Evolutionary conservation across 64 coral and sea anemone genomes (phyloP).

Genomic region (Acropora yongei): DNA sequence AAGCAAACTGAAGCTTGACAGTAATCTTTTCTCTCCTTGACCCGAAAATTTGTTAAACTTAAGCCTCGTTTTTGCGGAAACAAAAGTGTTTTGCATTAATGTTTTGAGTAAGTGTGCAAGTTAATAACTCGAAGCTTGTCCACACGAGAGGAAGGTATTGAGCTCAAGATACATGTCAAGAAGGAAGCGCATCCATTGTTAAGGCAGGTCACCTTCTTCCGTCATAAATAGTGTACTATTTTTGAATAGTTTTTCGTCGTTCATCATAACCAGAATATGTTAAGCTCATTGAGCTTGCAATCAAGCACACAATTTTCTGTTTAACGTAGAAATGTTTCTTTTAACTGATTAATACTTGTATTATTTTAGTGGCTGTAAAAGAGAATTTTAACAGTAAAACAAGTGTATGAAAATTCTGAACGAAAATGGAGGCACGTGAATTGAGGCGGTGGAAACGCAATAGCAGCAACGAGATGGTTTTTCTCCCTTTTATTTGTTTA

Average conservation of each 20-base stretch:
- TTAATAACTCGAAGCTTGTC: too few relatives aligned
- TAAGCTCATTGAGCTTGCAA: background rate
- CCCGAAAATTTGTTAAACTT: too few relatives aligned
- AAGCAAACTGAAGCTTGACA: too few relatives aligned
- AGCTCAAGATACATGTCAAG: background rate
- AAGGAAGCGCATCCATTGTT: background rate
- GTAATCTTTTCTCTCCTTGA: too few relatives aligned
- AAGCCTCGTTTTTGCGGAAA: too few relatives aligned
- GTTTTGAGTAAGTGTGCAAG: too few relatives aligned
- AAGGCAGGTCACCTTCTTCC: background rate
- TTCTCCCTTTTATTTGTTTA: too few relatives aligned
- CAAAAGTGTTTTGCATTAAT: too few relatives aligned
- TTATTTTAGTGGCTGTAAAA: background rate
- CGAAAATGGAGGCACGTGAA: background rate
- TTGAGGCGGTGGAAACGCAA: too few relatives aligned
- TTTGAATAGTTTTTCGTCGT: slow-evolving; percentile 1
- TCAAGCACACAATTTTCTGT: background rate
- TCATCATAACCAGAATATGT: background rate
- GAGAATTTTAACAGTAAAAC: background rate
- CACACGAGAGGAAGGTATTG: background rate
- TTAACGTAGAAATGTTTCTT: background rate
- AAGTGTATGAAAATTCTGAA: background rate
- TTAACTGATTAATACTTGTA: background rate
- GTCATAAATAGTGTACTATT: background rate
- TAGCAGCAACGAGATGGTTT: too few relatives aligned